Base-by-base conservation (phyloP, 2,888 invertebrate species). In the Pheosia tremula region DNA sequence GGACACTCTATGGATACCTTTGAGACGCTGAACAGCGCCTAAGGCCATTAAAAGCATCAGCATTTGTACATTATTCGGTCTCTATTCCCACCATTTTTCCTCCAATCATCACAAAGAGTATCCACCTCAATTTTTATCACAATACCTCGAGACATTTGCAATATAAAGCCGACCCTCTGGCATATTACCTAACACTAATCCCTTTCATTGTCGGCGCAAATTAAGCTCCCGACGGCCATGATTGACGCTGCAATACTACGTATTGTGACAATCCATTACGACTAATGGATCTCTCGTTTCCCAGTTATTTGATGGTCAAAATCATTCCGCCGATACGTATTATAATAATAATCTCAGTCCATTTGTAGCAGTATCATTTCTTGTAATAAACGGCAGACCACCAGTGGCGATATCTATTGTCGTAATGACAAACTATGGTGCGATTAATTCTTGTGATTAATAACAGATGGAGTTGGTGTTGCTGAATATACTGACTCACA, bases 231-330 rank as follows among this genome's bases (percentile, higher is more conserved):
- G 72, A 63, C 72, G 66, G 67, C 65, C 67, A 65, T 83, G 83
- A 84, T 83, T 81, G 82, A 81, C 84, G 83, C 78, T 75, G 77
- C 74, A 77, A 74, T 74, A 74, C 75, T 72, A 68, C 58, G 70
- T 71, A 75, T 74, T 74, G 82, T 79, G 82, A 83, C 84, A 83
- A 81, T 82, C 83, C 82, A 85, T 85, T 84, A 81, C 77, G 70
- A 67, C 75, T 84, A 84, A 85, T 85, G 84, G 84, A 81, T 76
- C 64, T 75, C 71, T 71, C 71, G 61, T 63, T 63, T 70, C 66
- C 61, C 67, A 73, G 63, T 73, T 75, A 74, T 77, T 82, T 76
- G 75, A 77, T 74, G 76, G 74, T 77, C 76, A 72, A 75, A 75
- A 63, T 69, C 60, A 60, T 68, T 58, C 45, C 57, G 60, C 37